Base-by-base conservation (phyloP, 2,797 vertebrate species). In the Lutjanus campechanus region DNA sequence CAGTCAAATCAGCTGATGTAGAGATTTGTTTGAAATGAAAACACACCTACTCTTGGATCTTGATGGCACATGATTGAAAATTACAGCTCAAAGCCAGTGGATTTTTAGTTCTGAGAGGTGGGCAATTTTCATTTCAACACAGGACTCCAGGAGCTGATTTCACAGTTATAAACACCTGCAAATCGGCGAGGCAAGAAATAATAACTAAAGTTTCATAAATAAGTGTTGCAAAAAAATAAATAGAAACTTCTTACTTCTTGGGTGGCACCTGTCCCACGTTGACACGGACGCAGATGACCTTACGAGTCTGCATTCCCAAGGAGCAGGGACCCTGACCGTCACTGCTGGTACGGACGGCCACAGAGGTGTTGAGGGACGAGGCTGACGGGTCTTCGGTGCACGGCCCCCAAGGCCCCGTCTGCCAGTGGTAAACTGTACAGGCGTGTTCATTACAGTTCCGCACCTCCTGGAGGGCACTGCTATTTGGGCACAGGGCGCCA, bases 261-360 rank as follows among this genome's bases (percentile, higher is more conserved):
- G 98, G 98, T 46, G 98, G 97, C 68, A 99, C 98, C 93, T 99
- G 98, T 93, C 98, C 98, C 83, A 99, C 97, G 46, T 99, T 99
- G 96, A 99, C 97, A 68, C 97, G 95, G 54, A 99, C 96, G 46
- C 98, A 99, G 94, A 99, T 99, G 92, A 99, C 97, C 87, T 99
- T 99, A 41, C 98, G 97, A 5, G 97, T 99, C 91, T 99, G 98
- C 96, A 99, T 95, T 55, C 98, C 98, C 51, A 93, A 93, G 0
- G 97, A 96, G 88, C 98, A 99, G 44, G 96, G 94, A 16, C 94
- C 91, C 72, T 95, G 95, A 11, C 94, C 92, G 0, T 89, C 94
- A 91, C 94, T 91, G 70, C 85, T 69, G 58, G 94, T 77, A 16
- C 95, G 96, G 93, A 89, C 94, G 8, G 74, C 85, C 22, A 80